Base-by-base conservation (phyloP, 2,888 invertebrate species). In the Colostygia pectinataria region DNA sequence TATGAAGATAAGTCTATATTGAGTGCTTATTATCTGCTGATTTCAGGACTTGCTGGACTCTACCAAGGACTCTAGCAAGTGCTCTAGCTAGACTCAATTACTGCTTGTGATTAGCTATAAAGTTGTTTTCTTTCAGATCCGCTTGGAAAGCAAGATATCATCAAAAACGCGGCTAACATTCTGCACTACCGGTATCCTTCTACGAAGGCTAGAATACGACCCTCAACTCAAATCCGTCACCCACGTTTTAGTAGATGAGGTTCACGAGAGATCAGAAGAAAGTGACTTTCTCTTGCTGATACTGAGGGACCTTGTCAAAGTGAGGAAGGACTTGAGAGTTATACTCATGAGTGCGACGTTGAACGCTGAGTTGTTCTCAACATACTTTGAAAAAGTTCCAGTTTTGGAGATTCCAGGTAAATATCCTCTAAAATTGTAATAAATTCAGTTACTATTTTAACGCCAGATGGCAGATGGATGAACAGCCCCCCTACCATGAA, bases 341-440 rank as follows among this genome's bases (percentile, higher is more conserved):
- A 93, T 98, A 66, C 89, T 98, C 4, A 98, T 98, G 98, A 98
- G 97, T 71, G 98, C 98, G 1, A 97, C 98, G 0, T 79, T 98
- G 65, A 98, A 98, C 76, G 94, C 96, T 0, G 92, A 94, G 23
- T 82, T 97, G 45, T 98, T 98, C 74, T 94, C 95, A 1, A 86
- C 93, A 33, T 98, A 98, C 80, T 98, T 98, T 77, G 92, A 91
- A 24, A 92, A 92, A 27, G 93, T 95, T 48, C 97, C 97, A 1
- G 91, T 96, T 32, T 83, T 98, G 53, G 93, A 95, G 69, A 96
- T 96, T 65, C 95, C 97, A 38, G 97, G 94, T 84, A 55, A 20
- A 4, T 6, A 10, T 39, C 10, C 3, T 14, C 2, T 8, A 31
- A 14, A 8, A 5, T 20, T 20, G 20, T 6, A n/a, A n/a, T n/a